Percentiles rank a stretch among this genome's conserved stretches.
phyloP scores from a whole-genome alignment of 2,797 vertebrate species.

The Sphenodon punctatus region DNA sequence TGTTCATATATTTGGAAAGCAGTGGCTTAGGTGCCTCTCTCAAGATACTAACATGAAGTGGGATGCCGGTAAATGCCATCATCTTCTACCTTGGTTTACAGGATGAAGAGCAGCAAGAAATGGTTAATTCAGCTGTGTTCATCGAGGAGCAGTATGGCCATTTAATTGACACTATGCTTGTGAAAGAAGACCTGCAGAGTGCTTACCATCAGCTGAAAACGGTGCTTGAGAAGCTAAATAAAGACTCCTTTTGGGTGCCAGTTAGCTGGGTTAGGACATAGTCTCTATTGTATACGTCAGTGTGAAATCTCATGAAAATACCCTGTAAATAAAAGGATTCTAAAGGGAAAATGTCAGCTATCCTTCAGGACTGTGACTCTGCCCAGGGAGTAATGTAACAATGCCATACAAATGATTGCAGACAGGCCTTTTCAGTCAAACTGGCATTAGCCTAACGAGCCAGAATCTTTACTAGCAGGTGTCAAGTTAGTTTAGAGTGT shows the following conservation, averaged over 20 bases:
- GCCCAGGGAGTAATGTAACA: not conserved
- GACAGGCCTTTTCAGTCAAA: not conserved
- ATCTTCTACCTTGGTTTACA: slow-evolving; percentile 64
- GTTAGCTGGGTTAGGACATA: slow-evolving; percentile 87
- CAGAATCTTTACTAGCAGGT: slow-evolving; percentile 11
- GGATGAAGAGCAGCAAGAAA: slow-evolving; percentile 89
- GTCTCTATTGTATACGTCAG: slow-evolving; percentile 2
- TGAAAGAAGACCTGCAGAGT: slow-evolving; percentile 86
- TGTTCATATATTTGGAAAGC: too few relatives aligned
- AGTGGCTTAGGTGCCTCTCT: too few relatives aligned
- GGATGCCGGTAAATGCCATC: too few relatives aligned
- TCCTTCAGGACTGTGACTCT: not conserved
- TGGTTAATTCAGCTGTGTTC: slow-evolving; percentile 84
- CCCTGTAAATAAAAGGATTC: slow-evolving; percentile 37
- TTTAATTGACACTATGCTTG: slow-evolving; percentile 85
- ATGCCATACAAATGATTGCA: not conserved
- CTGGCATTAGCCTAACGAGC: slow-evolving; percentile 42
- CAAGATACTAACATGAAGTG: too few relatives aligned
- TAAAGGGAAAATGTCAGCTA: not conserved
- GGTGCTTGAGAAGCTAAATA: slow-evolving; percentile 83
- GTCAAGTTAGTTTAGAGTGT: not conserved
- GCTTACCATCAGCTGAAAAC: slow-evolving; percentile 83
- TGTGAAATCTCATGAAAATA: not conserved
- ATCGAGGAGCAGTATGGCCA: slow-evolving; percentile 88
- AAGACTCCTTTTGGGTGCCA: slow-evolving; percentile 90